Base-by-base conservation (phyloP, 2,797 vertebrate genomes). In the Pitangus sulphuratus region DNA sequence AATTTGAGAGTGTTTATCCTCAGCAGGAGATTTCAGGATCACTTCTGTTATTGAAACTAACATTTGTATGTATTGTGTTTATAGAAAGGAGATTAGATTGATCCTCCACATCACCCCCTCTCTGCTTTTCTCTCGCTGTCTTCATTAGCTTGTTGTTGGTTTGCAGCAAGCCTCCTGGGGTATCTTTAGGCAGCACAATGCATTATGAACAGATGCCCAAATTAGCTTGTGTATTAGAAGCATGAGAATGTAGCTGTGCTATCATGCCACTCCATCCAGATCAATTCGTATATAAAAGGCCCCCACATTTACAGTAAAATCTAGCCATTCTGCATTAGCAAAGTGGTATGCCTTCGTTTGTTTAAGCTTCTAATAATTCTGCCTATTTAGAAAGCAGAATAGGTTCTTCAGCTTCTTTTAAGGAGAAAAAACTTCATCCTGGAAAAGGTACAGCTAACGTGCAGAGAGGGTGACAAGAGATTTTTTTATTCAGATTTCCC, bases 111-210 rank as follows among this genome's bases (percentile, higher is more conserved):
- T 24, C 1, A 0, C 14, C 16, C 35, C 21, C 44, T 25, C 28
- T 21, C 70, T 33, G 4, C 53, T 75, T 50, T 87, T 93, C 56
- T 78, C 48, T 75, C 3, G 1, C 57, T 12, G 51, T 50, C 56
- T 96, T 93, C 61, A 90, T 90, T 90, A 91, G 53, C 61, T 88
- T 65, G 79, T 12, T 87, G 93, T 50, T 57, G 33, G 64, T 65
- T 86, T 85, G 39, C 85, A 91, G 85, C 71, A 81, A 82, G 26
- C 84, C 94, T 94, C 48, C 91, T 78, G 57, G 91, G 69, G 35
- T 68, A n/a, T 69, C 90, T 95, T 77, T 53, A 35, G 95, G 94
- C 94, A 89, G 72, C 79, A 54, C 58, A 83, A 4, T 61, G 61
- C 89, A 93, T 95, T 91, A 94, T 58, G 79, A 89, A 21, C 60